Base-by-base conservation (phyloP, 2,113 vertebrate species). In the Pavo muticus region DNA sequence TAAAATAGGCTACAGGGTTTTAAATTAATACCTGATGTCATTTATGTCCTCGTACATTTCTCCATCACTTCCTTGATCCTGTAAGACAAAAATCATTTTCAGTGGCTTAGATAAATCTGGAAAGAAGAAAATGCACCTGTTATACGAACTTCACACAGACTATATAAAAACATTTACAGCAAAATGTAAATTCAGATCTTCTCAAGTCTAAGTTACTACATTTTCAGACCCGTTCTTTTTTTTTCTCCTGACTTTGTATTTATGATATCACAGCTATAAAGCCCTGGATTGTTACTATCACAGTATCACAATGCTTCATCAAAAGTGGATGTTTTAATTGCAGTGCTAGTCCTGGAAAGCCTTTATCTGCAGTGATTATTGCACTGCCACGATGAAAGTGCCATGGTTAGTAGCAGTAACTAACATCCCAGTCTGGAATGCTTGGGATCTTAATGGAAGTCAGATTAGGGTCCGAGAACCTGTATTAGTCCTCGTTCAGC, bases 21-120 rank as follows among this genome's bases (percentile, higher is more conserved):
- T 59, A 70, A 89, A 73, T 90, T 76, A 79, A 91, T 97, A 99
- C 99, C 98, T 98, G 89, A 96, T 95, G 4, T 98, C 98, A 94
- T 98, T 98, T 89, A 99, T 98, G 68, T 98, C 98, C 97, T 99
- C 98, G 88, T 99, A 99, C 91, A 93, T 98, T 67, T 99, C 99
- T 70, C 92, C 98, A 40, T 98, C 98, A 59, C 97, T 98, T 10
- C 97, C 98, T 76, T 97, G 94, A 35, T 95, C 98, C 98, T 99
- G 68, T 87, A 93, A 95, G 50, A 87, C 94, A 70, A 94, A 84
- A 82, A 6, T 87, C 25, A 27, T 79, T 94, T 94, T 93, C 30
- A 91, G 7, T 87, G 37, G 42, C 56, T 70, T 11, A 74, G 67
- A 47, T 85, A 85, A 3, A 63, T 48, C 14, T 76, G 39, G 27